phyloP scores from a whole-genome alignment of 2,797 vertebrate genomes.

The Myiotriccus ornatus region DNA sequence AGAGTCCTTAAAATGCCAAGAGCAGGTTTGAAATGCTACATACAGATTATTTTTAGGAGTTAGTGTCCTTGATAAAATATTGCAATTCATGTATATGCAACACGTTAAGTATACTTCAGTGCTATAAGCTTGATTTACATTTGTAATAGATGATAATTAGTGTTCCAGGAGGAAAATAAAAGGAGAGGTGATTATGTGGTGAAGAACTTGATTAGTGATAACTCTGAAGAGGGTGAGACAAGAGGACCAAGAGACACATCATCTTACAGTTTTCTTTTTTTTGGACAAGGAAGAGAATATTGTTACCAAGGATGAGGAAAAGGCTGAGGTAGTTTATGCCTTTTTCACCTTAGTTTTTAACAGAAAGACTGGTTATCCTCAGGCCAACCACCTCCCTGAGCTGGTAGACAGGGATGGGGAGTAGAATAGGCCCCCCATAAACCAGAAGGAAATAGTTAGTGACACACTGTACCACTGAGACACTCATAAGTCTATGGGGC shows the following conservation, averaged over 20 bases:
- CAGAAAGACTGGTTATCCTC: background rate
- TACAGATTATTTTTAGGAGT: slow-evolving; percentile 29
- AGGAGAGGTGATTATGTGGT: background rate
- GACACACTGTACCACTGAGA: background rate
- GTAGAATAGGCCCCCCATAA: background rate
- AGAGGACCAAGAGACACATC: background rate
- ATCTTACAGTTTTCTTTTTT: background rate
- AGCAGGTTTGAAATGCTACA: background rate
- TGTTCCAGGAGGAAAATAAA: slow-evolving; percentile 35
- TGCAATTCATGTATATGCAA: slow-evolving; percentile 57
- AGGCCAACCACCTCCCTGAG: background rate
- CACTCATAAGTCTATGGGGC: background rate
- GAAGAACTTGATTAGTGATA: slow-evolving; percentile 51
- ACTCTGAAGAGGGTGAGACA: slow-evolving; percentile 11
- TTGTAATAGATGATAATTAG: slow-evolving; percentile 58
- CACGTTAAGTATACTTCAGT: slow-evolving; percentile 39
- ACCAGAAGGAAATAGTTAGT: background rate
- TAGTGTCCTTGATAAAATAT: slow-evolving; percentile 10
- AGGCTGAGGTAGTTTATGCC: background rate
- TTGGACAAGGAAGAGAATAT: background rate
- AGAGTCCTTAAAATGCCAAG: background rate
- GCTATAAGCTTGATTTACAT: slow-evolving; percentile 52
- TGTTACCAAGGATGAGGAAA: background rate
- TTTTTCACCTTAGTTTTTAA: background rate
- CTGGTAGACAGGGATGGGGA: background rate